Conservation (phyloP, 2,888 invertebrate genomes). For the Drosophila leonis region DNA sequence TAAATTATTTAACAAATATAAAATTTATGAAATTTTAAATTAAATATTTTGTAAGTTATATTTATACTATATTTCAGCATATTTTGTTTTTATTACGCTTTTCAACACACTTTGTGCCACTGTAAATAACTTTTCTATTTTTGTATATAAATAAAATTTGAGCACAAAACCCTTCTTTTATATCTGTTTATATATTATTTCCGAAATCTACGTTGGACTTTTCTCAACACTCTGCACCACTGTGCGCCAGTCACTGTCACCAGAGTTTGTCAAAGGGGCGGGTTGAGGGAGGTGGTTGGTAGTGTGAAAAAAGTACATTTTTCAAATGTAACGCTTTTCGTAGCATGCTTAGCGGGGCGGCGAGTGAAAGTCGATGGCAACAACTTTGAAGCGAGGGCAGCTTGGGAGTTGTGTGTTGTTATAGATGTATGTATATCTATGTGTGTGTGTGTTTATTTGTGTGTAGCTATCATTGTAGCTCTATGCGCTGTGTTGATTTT, state of each 20-base stretch:
- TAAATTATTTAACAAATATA: too few relatives aligned
- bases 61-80: too few relatives aligned
- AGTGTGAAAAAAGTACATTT: constrained; percentile 78
- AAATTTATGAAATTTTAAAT: too few relatives aligned
- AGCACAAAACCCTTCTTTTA: too few relatives aligned
- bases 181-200: neutral
- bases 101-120: too few relatives aligned
- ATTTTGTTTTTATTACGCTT: too few relatives aligned
- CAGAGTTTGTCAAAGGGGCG: neutral
- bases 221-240: constrained; percentile 1
- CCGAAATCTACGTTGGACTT: neutral
- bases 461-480: constrained; percentile 47
- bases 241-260: constrained; percentile 26
- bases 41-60: too few relatives aligned
- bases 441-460: constrained; percentile 5
- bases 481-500: constrained; percentile 69
- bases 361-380: constrained; percentile 62
- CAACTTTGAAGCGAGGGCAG: constrained; percentile 31
- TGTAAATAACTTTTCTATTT: too few relatives aligned
- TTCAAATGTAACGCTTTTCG: constrained; percentile 79
- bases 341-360: constrained; percentile 66
- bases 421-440: neutral
- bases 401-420: constrained; percentile 6
- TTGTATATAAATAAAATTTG: too few relatives aligned
- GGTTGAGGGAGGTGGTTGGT: neutral